Base-by-base conservation (phyloP, 2,797 vertebrate genomes). In the Phylloscopus collybita region DNA sequence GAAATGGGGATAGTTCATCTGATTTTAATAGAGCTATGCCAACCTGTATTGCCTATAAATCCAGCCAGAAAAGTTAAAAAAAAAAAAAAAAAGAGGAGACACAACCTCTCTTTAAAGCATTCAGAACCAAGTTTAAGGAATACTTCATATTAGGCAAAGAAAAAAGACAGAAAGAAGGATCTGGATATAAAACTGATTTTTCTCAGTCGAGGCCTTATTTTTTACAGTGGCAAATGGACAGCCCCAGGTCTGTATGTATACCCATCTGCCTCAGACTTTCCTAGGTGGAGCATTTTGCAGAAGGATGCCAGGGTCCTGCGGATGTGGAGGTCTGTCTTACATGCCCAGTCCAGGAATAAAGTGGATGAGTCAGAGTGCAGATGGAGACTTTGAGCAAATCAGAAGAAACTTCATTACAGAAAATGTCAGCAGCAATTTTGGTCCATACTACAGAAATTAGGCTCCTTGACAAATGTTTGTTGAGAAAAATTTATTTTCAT, bases 361-460 rank as follows among this genome's bases (percentile, higher is more conserved):
- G 30, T 50, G 34, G 51, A 53, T 81, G 78, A 88, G 73, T 81
- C 93, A 93, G 85, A 84, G 73, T 59, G 49, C 86, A 96, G 67
- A 44, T 72, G 80, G 86, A 49, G 42, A 84, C 71, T 87, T 87
- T 17, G 73, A 84, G 44, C n/a, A 88, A 86, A 90, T 66, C 32
- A 14, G 66, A 86, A 86, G 73, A 94, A 95, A 93, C 66, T 90
- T 94, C 80, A 64, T 94, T 96, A 93, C 6, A 4, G 66, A 76
- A 94, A 95, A 95, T 88, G 82, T 94, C 92, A 90, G 80, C 80
- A 83, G 51, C 45, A 69, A 80, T 95, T 96, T 91, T 69, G n/a
- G 50, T 79, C 50, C 21, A 19, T 56, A 86, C 14, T 11, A 71
- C 47, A 80, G 64, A 86, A 92, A 90, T 78, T 59, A 78, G 30